Percentiles rank a stretch among this genome's conserved stretches.
Evolutionary conservation across 2,113 vertebrate species (phyloP).

Genomic region (Smithornis capensis): DNA sequence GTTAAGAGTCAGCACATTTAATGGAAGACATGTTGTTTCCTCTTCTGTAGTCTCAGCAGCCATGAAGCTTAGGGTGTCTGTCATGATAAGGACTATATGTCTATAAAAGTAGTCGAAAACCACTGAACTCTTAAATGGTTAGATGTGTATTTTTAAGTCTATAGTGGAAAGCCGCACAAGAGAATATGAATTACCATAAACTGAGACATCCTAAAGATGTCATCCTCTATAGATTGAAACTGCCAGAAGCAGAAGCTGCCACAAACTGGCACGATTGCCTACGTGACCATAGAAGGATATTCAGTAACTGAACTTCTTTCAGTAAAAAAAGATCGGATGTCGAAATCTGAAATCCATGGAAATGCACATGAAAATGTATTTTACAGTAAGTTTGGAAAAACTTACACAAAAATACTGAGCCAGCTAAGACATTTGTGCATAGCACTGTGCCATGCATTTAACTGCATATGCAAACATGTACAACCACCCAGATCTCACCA

Average conservation of each 20-base stretch:
- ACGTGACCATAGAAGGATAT: not conserved
- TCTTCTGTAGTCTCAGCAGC: not conserved
- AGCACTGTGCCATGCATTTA: rapidly evolving
- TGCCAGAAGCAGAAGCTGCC: not conserved
- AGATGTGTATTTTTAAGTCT: not conserved
- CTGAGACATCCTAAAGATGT: not conserved
- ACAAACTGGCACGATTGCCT: not conserved
- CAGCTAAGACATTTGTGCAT: not conserved
- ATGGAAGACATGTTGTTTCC: not conserved
- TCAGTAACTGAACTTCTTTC: not conserved
- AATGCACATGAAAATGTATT: not conserved
- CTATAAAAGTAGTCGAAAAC: not conserved
- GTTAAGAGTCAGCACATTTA: not conserved
- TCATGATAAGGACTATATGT: not conserved
- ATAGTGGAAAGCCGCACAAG: not conserved
- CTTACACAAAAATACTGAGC: rapidly evolving
- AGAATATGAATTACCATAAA: not conserved
- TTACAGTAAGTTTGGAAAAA: not conserved
- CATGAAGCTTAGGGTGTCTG: not conserved
- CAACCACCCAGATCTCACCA: rapidly evolving
- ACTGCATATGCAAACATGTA: not conserved
- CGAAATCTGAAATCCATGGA: not conserved
- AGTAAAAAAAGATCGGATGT: not conserved
- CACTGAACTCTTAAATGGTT: not conserved
- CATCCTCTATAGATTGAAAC: not conserved